These are phyloP conservation scores for Amorpha juglandis DNA, from an alignment of 2,888 invertebrate genomes.

Conservation along the genomic window DNA sequence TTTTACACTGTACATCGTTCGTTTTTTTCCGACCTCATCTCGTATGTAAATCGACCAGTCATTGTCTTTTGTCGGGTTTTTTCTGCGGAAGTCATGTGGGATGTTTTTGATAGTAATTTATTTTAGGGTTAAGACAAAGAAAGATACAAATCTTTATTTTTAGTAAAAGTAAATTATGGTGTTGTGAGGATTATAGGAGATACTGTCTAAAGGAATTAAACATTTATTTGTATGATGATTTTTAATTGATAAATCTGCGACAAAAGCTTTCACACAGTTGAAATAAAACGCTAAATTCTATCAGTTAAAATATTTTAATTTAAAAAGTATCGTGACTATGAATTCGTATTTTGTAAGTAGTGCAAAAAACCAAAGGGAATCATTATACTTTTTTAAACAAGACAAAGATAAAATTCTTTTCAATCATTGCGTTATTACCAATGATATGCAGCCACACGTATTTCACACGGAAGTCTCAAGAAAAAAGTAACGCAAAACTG, in stretches of 20 bases:
- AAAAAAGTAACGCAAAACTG: constrained; percentile 46
- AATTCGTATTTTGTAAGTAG: background rate
- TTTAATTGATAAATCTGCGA: too few relatives aligned
- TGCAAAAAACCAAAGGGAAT: background rate
- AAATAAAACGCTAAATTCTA: too few relatives aligned
- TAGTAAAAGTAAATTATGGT: background rate
- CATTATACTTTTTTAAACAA: background rate
- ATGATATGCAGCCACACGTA: constrained; percentile 29
- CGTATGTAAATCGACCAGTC: constrained; percentile 78
- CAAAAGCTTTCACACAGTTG: too few relatives aligned
- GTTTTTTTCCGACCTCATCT: constrained; percentile 52
- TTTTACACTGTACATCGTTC: constrained; percentile 29
- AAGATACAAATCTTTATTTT: constrained; percentile 25
- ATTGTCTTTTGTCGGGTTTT: constrained; percentile 68
- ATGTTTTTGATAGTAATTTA: constrained; percentile 46
- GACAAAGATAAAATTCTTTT: constrained; percentile 18
- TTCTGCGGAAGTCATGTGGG: constrained; percentile 67
- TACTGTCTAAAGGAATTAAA: too few relatives aligned
- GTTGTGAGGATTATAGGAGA: background rate
- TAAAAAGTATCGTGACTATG: background rate
- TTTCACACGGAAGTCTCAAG: constrained; percentile 35
- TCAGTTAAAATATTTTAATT: too few relatives aligned
- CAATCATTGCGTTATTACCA: constrained; percentile 8
- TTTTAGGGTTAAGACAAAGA: constrained; percentile 42
- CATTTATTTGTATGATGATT: too few relatives aligned